Percentiles rank a stretch among this genome's conserved stretches.
Evolutionary conservation across 2,113 vertebrate species (phyloP).

Genomic region (Odocoileus hemionus): DNA sequence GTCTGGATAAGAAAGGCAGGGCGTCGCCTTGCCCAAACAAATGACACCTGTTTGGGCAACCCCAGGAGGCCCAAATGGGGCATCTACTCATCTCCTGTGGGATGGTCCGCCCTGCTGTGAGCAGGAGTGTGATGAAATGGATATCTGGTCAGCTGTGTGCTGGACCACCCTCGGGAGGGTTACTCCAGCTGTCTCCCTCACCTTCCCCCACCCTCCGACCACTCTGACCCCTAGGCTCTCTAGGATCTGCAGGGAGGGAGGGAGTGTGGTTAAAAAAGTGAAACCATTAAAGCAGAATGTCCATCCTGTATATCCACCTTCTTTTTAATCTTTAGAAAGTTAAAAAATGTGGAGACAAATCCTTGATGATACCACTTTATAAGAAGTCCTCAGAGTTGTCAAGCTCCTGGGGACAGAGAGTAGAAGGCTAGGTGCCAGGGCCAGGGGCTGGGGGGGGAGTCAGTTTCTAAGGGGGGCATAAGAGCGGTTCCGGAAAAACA

Average conservation of each 20-base stretch:
- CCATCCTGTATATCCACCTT: fast-evolving
- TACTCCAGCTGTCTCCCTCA: no score
- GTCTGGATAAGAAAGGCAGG: fast-evolving
- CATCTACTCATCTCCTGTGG: fast-evolving
- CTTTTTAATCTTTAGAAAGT: neutral
- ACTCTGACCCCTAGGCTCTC: fast-evolving
- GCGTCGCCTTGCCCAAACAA: fast-evolving
- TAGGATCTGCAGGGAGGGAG: neutral
- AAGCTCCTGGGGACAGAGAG: neutral
- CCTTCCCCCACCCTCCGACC: fast-evolving
- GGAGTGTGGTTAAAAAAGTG: no score
- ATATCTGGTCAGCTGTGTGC: fast-evolving
- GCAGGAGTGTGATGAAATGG: neutral
- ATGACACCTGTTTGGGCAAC: neutral
- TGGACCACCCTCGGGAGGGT: fast-evolving
- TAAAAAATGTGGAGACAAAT: neutral
- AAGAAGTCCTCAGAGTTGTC: fast-evolving
- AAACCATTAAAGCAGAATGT: neutral
- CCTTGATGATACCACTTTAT: fast-evolving
- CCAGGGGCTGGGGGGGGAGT: fast-evolving
- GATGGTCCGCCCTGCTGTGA: no score
- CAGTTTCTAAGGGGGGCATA: fast-evolving
- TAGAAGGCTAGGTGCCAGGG: fast-evolving
- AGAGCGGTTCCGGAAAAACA: fast-evolving
- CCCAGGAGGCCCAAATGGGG: neutral